Percentiles rank a stretch among this genome's conserved stretches.
Conservation (phyloP, 2,888 invertebrate species). For the Norana najaformis region DNA sequence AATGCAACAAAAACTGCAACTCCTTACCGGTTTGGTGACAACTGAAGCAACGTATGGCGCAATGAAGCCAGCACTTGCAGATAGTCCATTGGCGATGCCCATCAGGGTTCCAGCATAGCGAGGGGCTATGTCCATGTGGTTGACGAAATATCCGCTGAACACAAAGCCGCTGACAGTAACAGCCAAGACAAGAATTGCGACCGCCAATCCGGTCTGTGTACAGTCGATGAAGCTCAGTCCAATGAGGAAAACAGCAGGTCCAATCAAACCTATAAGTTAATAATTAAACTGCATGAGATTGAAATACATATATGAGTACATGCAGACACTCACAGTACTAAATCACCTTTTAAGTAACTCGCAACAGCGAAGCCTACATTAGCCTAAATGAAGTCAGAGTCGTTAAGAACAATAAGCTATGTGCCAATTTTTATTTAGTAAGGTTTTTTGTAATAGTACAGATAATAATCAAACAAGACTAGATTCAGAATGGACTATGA, state of each 20-base stretch:
- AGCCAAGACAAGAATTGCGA: conserved; percentile 54
- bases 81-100: conserved; percentile 60
- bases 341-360: background rate
- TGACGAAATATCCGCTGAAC: conserved; percentile 60
- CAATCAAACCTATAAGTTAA: conserved; percentile 51
- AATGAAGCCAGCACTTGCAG: conserved; percentile 60
- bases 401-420: too few species aligned
- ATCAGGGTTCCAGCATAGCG: conserved; percentile 60
- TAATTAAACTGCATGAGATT: background rate
- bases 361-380: too few species aligned
- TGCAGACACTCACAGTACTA: background rate
- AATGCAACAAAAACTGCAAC: too few species aligned
- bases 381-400: too few species aligned
- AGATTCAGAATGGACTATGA: background rate
- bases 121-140: conserved; percentile 62
- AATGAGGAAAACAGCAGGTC: conserved; percentile 55
- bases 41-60: conserved; percentile 57
- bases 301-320: background rate
- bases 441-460: background rate
- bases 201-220: conserved; percentile 51
- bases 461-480: background rate
- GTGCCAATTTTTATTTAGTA: too few species aligned
- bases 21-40: conserved; percentile 50
- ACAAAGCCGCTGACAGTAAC: conserved; percentile 56
- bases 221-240: conserved; percentile 58